Percentiles rank a stretch among this genome's conserved stretches.
These are phyloP conservation scores for Lepetodrilus schrolli DNA, from an alignment of 2,888 invertebrate species.

Conservation along the genomic window DNA sequence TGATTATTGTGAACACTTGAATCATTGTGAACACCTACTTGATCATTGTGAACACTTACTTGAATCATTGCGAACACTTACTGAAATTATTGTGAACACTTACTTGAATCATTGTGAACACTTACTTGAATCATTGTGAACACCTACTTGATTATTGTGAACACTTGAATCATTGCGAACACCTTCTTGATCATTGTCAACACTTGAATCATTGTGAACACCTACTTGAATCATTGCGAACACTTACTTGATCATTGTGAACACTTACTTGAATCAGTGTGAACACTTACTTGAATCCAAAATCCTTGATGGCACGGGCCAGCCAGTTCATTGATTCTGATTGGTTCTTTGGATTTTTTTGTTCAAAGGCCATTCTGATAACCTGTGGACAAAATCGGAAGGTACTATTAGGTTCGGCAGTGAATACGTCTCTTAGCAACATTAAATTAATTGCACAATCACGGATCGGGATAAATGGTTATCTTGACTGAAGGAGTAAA, in stretches of 20 bases:
- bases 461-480: no score
- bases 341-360: conserved; percentile 94
- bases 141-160: no score
- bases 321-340: conserved; percentile 90
- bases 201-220: background rate
- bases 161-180: no score
- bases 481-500: no score
- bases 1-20: background rate
- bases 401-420: no score
- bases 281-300: conserved; percentile 85
- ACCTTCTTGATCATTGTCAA: no score
- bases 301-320: conserved; percentile 85
- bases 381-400: conserved; percentile 76
- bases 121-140: background rate
- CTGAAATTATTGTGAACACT: background rate
- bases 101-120: background rate
- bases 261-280: background rate
- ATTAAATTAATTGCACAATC: no score
- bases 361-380: conserved; percentile 84
- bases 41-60: background rate
- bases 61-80: no score
- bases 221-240: background rate
- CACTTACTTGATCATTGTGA: background rate
- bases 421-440: no score
- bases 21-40: background rate